A percentile compares a stretch with the other conserved stretches of the same genome.
phyloP scores from a whole-genome alignment of 2,113 vertebrate species.

The Cygnus atratus region DNA sequence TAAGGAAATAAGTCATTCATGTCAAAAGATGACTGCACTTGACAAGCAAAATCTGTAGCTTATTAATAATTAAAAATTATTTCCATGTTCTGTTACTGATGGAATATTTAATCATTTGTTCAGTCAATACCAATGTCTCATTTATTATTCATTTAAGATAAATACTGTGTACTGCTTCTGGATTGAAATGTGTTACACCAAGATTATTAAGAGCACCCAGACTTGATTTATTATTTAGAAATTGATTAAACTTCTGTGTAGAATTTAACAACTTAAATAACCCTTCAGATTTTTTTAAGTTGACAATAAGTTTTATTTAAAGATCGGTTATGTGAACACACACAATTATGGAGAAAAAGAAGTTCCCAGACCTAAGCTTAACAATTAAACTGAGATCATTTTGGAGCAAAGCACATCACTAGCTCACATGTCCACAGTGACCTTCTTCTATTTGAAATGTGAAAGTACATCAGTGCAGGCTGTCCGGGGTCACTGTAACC shows the following conservation, averaged over 20 bases:
- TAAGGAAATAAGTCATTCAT: slow-evolving; percentile 64
- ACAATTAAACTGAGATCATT: neutral
- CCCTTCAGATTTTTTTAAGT: slow-evolving; percentile 39
- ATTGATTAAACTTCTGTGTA: slow-evolving; percentile 73
- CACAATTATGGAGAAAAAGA: neutral
- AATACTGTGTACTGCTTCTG: slow-evolving; percentile 75
- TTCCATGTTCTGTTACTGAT: slow-evolving; percentile 78
- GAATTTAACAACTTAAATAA: slow-evolving; percentile 68
- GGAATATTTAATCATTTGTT: slow-evolving; percentile 82
- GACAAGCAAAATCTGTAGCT: slow-evolving; percentile 70
- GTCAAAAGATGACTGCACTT: slow-evolving; percentile 69
- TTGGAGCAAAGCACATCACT: neutral
- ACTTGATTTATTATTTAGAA: slow-evolving; percentile 79
- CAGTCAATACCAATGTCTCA: slow-evolving; percentile 78
- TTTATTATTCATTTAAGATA: slow-evolving; percentile 87
- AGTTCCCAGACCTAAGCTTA: neutral
- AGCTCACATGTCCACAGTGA: neutral
- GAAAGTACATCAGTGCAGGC: neutral
- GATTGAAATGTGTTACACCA: slow-evolving; percentile 70
- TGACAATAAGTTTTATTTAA: slow-evolving; percentile 55
- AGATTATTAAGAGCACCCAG: slow-evolving; percentile 72
- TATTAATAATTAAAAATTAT: slow-evolving; percentile 83
- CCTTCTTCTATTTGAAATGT: neutral
- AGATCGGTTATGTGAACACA: neutral
- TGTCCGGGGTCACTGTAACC: neutral